Evolutionary conservation across 2,888 invertebrate species (phyloP).

Genomic region (Pegoplata infirma): DNA sequence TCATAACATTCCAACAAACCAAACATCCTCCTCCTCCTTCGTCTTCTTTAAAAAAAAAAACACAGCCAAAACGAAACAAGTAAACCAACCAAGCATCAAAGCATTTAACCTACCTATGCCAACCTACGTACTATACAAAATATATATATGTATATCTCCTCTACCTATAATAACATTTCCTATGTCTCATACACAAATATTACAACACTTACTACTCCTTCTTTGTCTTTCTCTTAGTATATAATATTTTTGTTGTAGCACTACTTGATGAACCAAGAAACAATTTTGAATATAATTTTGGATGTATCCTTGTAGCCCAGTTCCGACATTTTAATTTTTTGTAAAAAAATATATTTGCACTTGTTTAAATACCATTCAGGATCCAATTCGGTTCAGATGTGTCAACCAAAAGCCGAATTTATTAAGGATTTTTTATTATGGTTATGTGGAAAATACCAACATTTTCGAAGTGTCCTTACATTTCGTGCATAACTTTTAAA

Average conservation of each 20-base stretch:
- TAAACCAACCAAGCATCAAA: background rate
- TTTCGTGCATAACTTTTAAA: too few species aligned
- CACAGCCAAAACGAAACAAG: background rate
- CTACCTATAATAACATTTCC: slow-evolving; percentile 26
- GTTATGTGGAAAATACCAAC: too few species aligned
- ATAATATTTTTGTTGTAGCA: background rate
- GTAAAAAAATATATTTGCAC: too few species aligned
- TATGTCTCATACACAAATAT: slow-evolving; percentile 41
- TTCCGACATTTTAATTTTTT: too few species aligned
- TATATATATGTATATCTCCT: background rate
- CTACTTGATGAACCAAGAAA: background rate
- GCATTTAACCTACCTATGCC: slow-evolving; percentile 32
- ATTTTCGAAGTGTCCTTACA: too few species aligned
- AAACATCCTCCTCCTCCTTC: too few species aligned
- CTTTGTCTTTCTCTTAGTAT: background rate
- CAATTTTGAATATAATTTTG: background rate
- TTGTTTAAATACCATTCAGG: too few species aligned
- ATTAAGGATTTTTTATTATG: too few species aligned
- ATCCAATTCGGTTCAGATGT: too few species aligned
- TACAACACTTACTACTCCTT: background rate
- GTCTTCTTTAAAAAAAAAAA: too few species aligned
- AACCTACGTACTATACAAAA: slow-evolving; percentile 2
- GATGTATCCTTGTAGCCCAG: too few species aligned
- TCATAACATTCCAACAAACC: slow-evolving; percentile 34
- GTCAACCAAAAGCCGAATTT: too few species aligned